phyloP scores from a whole-genome alignment of 2,113 vertebrate genomes.

The Tupaia chinensis region DNA sequence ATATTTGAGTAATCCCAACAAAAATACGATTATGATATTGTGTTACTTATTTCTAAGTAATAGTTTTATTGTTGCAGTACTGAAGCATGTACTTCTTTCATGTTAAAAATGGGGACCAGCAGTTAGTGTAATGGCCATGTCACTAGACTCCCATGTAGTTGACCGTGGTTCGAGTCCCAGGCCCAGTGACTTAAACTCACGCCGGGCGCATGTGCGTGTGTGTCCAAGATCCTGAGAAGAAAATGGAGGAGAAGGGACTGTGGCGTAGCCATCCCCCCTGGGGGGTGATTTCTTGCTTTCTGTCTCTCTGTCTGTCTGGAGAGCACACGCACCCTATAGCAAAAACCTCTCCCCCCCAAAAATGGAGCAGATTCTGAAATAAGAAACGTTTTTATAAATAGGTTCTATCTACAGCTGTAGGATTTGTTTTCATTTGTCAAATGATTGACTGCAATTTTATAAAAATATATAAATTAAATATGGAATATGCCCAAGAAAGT shows the following conservation, averaged over 20 bases:
- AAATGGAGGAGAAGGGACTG: too few species aligned
- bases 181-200: too few species aligned
- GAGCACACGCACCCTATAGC: too few species aligned
- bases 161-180: too few species aligned
- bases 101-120: not conserved
- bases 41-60: not conserved
- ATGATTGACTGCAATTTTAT: not conserved
- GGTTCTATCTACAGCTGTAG: not conserved
- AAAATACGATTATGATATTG: not conserved
- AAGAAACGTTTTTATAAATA: not conserved
- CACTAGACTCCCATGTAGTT: too few species aligned
- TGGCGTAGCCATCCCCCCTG: too few species aligned
- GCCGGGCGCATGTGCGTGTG: too few species aligned
- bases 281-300: too few species aligned
- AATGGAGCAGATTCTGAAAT: not conserved
- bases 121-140: too few species aligned
- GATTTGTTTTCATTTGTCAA: not conserved
- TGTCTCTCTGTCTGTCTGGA: too few species aligned
- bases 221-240: too few species aligned
- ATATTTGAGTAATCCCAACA: not conserved
- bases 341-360: too few species aligned
- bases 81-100: not conserved
- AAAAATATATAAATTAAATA: not conserved
- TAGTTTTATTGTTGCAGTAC: not conserved
- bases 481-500: not conserved